Percentiles rank a stretch among this genome's conserved stretches.
Evolutionary conservation across 2,888 invertebrate species (phyloP).

Genomic region (Strigamia transsilvanica): DNA sequence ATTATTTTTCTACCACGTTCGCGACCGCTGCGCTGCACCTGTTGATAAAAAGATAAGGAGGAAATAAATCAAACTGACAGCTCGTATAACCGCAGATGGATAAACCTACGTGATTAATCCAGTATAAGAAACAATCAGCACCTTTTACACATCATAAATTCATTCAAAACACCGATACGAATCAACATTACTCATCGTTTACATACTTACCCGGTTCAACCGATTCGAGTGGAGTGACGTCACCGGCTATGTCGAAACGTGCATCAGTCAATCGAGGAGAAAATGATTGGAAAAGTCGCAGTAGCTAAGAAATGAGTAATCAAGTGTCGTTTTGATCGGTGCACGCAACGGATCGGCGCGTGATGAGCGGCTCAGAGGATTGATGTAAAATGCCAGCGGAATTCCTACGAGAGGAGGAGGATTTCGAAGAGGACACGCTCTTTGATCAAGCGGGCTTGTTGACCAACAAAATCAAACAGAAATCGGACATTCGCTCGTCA

Average conservation of each 20-base stretch:
- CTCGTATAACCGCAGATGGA: neutral
- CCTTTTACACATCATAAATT: too few relatives aligned
- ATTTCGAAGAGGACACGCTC: constrained; percentile 64
- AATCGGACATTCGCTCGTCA: constrained; percentile 58
- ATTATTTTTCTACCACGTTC: neutral
- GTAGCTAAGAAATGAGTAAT: too few relatives aligned
- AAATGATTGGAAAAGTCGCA: too few relatives aligned
- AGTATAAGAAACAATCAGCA: too few relatives aligned
- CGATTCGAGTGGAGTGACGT: too few relatives aligned
- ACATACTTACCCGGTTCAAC: too few relatives aligned
- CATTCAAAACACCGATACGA: too few relatives aligned
- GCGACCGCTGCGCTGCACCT: neutral
- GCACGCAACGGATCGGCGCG: too few relatives aligned
- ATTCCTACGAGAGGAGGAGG: constrained; percentile 59
- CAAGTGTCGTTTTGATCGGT: too few relatives aligned
- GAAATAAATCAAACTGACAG: neutral
- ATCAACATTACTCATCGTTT: too few relatives aligned
- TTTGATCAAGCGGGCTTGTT: constrained; percentile 64
- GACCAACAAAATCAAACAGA: constrained; percentile 58
- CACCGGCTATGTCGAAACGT: too few relatives aligned
- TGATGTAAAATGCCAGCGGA: constrained; percentile 48
- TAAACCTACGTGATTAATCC: neutral
- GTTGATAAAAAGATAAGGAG: neutral
- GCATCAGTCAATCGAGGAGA: too few relatives aligned
- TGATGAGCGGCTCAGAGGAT: neutral